phyloP scores from a whole-genome alignment of 2,113 vertebrate species.

The Cettia cetti region DNA sequence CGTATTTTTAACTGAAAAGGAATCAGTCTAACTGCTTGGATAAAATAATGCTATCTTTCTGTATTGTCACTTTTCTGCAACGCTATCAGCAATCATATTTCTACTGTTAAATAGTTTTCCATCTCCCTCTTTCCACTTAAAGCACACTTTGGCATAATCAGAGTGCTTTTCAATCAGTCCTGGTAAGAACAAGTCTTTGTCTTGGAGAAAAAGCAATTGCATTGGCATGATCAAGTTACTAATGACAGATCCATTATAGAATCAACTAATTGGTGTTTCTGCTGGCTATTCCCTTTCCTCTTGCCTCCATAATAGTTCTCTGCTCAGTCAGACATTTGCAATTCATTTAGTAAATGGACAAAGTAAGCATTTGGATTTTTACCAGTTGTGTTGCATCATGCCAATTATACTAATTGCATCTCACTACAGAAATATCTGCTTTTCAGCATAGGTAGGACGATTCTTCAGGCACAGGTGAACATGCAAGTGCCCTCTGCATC shows the following conservation, averaged over 20 bases:
- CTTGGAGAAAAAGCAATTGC: background rate
- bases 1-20: background rate
- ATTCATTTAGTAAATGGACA: background rate
- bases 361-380: background rate
- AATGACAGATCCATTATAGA: background rate
- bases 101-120: background rate
- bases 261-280: background rate
- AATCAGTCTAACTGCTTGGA: background rate
- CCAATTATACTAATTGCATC: background rate
- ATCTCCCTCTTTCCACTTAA: background rate
- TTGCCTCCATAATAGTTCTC: background rate
- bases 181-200: background rate
- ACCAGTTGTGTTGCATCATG: background rate
- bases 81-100: background rate
- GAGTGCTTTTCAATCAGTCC: background rate
- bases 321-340: background rate
- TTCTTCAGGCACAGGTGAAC: background rate
- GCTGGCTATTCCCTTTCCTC: background rate
- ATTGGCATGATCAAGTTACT: background rate
- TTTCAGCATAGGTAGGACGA: background rate
- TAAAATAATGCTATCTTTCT: background rate
- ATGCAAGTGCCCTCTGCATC: background rate
- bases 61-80: background rate
- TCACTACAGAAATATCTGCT: background rate
- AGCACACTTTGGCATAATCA: background rate